Conservation (phyloP, 2,113 vertebrate species). For the Arothron firmamentum region DNA sequence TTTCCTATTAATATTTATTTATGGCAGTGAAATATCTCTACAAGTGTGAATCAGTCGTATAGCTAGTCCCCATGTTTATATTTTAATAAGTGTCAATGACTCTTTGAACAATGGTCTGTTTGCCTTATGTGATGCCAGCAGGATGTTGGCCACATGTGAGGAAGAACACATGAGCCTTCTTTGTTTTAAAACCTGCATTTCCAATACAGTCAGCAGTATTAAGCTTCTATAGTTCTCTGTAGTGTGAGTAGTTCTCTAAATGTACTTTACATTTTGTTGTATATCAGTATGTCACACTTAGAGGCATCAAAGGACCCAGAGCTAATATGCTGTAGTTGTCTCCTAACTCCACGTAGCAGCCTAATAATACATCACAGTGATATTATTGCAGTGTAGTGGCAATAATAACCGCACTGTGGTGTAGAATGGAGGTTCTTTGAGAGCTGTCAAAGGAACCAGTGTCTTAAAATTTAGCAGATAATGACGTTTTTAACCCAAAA, state of each 20-base stretch:
- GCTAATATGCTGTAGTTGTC: neutral
- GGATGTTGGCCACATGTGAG: slow-evolving; percentile 21
- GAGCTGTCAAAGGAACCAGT: slow-evolving; percentile 40
- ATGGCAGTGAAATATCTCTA: too few relatives aligned
- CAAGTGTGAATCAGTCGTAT: too few relatives aligned
- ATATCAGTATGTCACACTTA: too few relatives aligned
- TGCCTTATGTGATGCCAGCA: slow-evolving; percentile 13
- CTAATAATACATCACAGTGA: slow-evolving; percentile 39
- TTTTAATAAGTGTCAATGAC: too few relatives aligned
- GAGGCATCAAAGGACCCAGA: too few relatives aligned
- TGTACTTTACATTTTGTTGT: too few relatives aligned
- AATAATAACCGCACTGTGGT: slow-evolving; percentile 53
- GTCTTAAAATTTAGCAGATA: slow-evolving; percentile 40
- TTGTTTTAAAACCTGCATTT: slow-evolving; percentile 27
- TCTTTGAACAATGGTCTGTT: slow-evolving; percentile 21
- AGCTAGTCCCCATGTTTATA: too few relatives aligned
- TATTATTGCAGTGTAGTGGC: slow-evolving; percentile 50
- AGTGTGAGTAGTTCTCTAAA: too few relatives aligned
- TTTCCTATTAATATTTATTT: too few relatives aligned
- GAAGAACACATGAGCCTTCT: slow-evolving; percentile 27
- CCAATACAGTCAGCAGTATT: slow-evolving; percentile 11
- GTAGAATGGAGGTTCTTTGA: slow-evolving; percentile 56
- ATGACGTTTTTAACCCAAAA: slow-evolving; percentile 18
- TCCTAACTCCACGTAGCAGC: neutral
- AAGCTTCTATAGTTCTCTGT: neutral